Base-by-base conservation (phyloP, 2,113 vertebrate species). In the Hirundichthys speculiger region DNA sequence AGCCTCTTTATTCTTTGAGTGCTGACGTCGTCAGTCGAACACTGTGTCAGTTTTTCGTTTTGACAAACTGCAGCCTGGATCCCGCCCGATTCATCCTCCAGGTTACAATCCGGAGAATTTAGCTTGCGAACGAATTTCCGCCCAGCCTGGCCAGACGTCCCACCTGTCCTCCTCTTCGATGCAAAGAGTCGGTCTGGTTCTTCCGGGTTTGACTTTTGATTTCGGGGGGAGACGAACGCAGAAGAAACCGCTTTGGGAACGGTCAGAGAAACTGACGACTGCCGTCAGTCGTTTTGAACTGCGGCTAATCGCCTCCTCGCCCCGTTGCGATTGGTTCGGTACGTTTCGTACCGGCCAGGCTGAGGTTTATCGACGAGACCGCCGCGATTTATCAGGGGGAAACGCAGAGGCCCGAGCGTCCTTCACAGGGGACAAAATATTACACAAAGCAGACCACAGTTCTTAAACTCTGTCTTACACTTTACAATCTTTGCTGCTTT, bases 41-140 rank as follows among this genome's bases (percentile, higher is more conserved):
- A 74, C 79, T 64, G 40, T 66, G 86, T 84, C 88, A 88, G 86
- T 84, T 88, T 89, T 83, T 54, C 15, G 83, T 91, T 88, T 84
- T 83, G 85, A 91, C 89, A 78, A 90, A 86, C 86, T 41, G 48
- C 41, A 49, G 43, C 77, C 65, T 82, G 78, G 85, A 86, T 77
- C 83, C 77, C 87, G 7, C 83, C 70, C 41, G 49, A 21, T 69
- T 81, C 43, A 77, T 71, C 68, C 70, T 49, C 38, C 46, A 71
- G 64, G 65, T 79, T 87, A 87, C 83, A 86, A 88, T 84, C 70
- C 76, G 71, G 79, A 81, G 71, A 79, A 85, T 21, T 15, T 64
- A 79, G 47, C 69, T 69, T 38, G 58, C 58, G 55, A 55, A 64
- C 11, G 48, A n/a, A n/a, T n/a, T n/a, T n/a, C n/a, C n/a, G n/a